Conservation (phyloP, 2,888 invertebrate genomes). For the Gibbula magus region DNA sequence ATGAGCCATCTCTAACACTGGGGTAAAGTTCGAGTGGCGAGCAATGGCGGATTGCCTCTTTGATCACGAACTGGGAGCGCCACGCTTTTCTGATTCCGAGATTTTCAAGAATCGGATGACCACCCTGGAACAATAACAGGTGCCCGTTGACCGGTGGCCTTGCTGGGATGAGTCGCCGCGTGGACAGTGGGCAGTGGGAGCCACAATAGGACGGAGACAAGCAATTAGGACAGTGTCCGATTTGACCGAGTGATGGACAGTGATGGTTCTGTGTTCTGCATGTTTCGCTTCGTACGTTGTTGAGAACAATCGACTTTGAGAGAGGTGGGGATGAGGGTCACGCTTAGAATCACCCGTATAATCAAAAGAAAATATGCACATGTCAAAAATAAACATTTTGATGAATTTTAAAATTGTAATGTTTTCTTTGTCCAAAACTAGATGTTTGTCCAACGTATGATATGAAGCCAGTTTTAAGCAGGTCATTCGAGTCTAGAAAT, state of each 20-base stretch:
- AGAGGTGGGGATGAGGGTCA: not conserved
- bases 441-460: too few relatives aligned
- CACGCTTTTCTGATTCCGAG: slow-evolving; percentile 4
- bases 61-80: not conserved
- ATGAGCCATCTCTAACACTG: not conserved
- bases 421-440: too few relatives aligned
- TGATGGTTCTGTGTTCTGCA: not conserved
- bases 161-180: slow-evolving; percentile 7
- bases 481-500: too few relatives aligned
- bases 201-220: slow-evolving; percentile 9
- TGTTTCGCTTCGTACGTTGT: not conserved
- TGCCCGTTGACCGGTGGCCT: slow-evolving; percentile 2
- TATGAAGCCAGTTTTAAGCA: too few relatives aligned
- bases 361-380: slow-evolving; percentile 21
- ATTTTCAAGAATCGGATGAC: slow-evolving; percentile 4
- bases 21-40: not conserved
- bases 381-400: slow-evolving; percentile 6
- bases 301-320: not conserved
- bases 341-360: not conserved
- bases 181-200: slow-evolving; percentile 3
- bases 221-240: slow-evolving; percentile 13
- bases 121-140: not conserved
- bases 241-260: slow-evolving; percentile 5
- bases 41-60: not conserved
- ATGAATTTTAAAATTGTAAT: too few relatives aligned